Evolutionary conservation across 37 sponge, comb jelly and placozoan genomes (phyloP).

Genomic region (Crambe crambe): DNA sequence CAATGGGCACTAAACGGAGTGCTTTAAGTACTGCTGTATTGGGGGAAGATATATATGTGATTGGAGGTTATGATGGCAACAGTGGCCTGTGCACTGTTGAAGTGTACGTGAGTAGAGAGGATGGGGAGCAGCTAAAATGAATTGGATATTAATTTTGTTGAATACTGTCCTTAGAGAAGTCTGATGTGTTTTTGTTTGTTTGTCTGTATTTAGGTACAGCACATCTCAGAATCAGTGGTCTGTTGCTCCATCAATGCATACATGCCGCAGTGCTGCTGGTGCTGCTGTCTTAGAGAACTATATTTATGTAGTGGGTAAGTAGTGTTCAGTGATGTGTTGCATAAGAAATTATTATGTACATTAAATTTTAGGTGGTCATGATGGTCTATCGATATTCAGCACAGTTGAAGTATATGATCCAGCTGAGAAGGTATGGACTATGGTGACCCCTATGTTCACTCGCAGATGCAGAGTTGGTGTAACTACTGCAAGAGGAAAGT

Average conservation of each 20-base stretch:
- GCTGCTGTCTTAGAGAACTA: slow-evolving; percentile 15
- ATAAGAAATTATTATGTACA: too few relatives aligned
- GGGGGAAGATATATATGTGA: slow-evolving; percentile 24
- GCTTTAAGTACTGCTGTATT: slow-evolving; percentile 58
- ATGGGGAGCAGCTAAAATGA: not conserved
- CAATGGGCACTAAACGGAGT: slow-evolving; percentile 57
- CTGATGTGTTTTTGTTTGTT: too few relatives aligned
- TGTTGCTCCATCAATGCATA: slow-evolving; percentile 33
- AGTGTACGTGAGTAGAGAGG: slow-evolving; percentile 51
- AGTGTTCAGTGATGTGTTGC: slow-evolving; percentile 2
- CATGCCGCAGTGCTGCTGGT: slow-evolving; percentile 70
- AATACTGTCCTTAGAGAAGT: too few relatives aligned
- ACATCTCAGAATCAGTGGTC: slow-evolving; percentile 30
- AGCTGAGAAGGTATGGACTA: slow-evolving; percentile 25
- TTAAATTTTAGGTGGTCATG: slow-evolving; percentile 60
- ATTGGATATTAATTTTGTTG: too few relatives aligned
- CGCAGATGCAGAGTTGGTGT: slow-evolving; percentile 59
- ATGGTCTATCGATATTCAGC: slow-evolving; percentile 71
- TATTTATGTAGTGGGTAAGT: slow-evolving; percentile 50
- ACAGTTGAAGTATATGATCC: slow-evolving; percentile 60
- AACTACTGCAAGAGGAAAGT: slow-evolving; percentile 8
- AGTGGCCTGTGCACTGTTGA: slow-evolving; percentile 44
- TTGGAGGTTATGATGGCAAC: slow-evolving; percentile 62
- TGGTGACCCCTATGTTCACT: slow-evolving; percentile 47
- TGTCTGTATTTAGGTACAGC: slow-evolving; percentile 35